Conservation (phyloP, 2,113 vertebrate genomes). For the Plecotus auritus region DNA sequence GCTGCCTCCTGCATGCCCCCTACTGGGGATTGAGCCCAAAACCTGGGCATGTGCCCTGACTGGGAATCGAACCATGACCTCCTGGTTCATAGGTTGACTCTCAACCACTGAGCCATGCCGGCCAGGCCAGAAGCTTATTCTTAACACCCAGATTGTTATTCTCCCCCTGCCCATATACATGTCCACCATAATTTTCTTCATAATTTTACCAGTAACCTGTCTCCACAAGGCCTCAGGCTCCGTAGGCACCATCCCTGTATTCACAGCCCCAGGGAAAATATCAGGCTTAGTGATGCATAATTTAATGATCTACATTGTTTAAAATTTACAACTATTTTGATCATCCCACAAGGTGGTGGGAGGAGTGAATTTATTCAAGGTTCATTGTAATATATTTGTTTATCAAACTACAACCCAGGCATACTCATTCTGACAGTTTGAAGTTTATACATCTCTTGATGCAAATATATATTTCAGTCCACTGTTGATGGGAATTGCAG, state of each 20-base stretch:
- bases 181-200: not conserved
- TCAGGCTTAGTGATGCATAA: not conserved
- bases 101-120: no score
- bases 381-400: slow-evolving; percentile 44
- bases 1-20: no score
- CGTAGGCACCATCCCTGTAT: not conserved
- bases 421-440: slow-evolving; percentile 48
- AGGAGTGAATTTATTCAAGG: not conserved
- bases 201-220: slow-evolving; percentile 9
- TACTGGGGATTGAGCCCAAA: no score
- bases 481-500: slow-evolving; percentile 64
- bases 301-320: slow-evolving; percentile 24
- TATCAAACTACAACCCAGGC: slow-evolving; percentile 9
- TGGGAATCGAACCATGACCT: no score
- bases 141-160: not conserved
- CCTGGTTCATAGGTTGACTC: no score
- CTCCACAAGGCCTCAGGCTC: not conserved
- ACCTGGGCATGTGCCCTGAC: no score
- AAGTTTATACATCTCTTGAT: slow-evolving; percentile 49
- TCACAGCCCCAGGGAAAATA: not conserved
- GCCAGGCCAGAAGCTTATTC: not conserved
- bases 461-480: slow-evolving; percentile 28
- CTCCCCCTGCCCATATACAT: not conserved
- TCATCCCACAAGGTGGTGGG: slow-evolving; percentile 2
- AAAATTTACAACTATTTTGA: slow-evolving; percentile 42